Evolutionary conservation across 2,888 invertebrate genomes (phyloP).

Genomic region (Nezara viridula): DNA sequence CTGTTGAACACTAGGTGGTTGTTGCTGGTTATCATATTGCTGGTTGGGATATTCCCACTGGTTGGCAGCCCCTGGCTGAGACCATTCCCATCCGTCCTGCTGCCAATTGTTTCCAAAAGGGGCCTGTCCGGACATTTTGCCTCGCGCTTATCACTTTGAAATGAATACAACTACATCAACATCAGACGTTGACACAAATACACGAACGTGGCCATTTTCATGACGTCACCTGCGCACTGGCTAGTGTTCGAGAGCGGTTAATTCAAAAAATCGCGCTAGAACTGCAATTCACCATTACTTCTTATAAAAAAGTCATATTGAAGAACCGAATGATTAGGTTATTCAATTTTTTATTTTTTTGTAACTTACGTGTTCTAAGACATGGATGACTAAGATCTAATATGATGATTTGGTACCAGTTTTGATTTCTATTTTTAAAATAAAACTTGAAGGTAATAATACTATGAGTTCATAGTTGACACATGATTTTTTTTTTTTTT

Average conservation of each 20-base stretch:
- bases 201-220: conserved; percentile 54
- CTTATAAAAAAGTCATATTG: background rate
- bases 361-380: background rate
- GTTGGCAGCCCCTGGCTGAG: background rate
- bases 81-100: conserved; percentile 61
- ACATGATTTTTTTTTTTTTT: background rate
- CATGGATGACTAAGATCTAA: background rate
- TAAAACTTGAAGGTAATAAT: background rate
- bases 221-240: conserved; percentile 50
- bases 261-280: background rate
- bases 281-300: background rate
- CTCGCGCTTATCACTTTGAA: background rate
- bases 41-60: conserved; percentile 49
- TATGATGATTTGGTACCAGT: no score
- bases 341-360: background rate
- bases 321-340: background rate
- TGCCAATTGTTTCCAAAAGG: conserved; percentile 60
- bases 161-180: background rate
- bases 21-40: conserved; percentile 58
- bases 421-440: background rate
- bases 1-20: conserved; percentile 49
- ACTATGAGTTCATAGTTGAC: background rate
- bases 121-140: conserved; percentile 34
- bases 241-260: background rate
- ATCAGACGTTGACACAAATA: conserved; percentile 43